A percentile compares a stretch with the other conserved stretches of the same genome.
These are phyloP conservation scores for Muscina levida DNA, from an alignment of 2,888 invertebrate species.

Conservation along the genomic window DNA sequence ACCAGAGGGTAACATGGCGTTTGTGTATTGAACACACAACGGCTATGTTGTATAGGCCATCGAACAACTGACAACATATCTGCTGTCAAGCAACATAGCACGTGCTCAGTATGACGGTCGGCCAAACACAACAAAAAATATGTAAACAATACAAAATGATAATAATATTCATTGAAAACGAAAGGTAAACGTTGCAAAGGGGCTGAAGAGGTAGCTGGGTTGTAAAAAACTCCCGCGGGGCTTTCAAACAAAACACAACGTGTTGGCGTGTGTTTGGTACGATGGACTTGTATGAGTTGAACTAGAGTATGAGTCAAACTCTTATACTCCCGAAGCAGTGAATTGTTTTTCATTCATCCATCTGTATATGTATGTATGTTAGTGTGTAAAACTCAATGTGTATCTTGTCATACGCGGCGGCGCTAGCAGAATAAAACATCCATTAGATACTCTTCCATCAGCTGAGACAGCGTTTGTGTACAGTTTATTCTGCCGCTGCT, in stretches of 20 bases:
- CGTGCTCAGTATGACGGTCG: constrained; percentile 44
- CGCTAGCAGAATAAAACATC: not conserved
- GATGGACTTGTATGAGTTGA: not conserved
- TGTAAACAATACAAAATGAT: constrained; percentile 20
- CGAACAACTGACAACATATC: constrained; percentile 16
- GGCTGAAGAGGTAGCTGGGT: not conserved
- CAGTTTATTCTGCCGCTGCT: too few relatives aligned
- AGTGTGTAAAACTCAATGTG: too few relatives aligned
- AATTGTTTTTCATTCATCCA: constrained; percentile 19
- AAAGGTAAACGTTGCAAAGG: not conserved
- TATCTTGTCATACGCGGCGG: not conserved
- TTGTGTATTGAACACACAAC: not conserved
- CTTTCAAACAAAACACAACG: constrained; percentile 63
- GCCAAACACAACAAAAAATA: constrained; percentile 3
- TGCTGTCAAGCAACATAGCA: constrained; percentile 34
- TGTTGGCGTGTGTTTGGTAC: constrained; percentile 33
- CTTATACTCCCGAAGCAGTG: constrained; percentile 12
- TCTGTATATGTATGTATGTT: not conserved
- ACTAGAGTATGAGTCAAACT: not conserved
- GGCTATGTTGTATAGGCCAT: not conserved
- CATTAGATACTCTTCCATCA: not conserved
- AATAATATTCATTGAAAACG: constrained; percentile 8
- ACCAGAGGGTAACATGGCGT: too few relatives aligned
- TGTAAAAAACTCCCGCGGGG: not conserved
- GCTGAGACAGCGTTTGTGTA: not conserved